phyloP scores from a whole-genome alignment of 2,113 vertebrate species.

The Orcinus orca region DNA sequence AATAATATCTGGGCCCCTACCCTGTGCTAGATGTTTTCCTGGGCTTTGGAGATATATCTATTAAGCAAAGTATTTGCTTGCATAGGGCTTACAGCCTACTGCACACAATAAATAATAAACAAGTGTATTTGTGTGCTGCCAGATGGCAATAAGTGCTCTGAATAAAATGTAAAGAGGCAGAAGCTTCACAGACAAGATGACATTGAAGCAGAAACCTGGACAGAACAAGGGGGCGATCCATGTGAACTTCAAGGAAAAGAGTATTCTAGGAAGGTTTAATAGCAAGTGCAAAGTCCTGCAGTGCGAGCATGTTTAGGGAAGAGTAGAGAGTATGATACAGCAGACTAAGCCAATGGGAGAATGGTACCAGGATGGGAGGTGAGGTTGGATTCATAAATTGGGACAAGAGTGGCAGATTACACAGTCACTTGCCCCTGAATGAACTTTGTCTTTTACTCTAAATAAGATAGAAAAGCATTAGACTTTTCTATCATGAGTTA shows the following conservation, averaged over 20 bases:
- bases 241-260: too few species aligned
- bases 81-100: not conserved
- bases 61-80: not conserved
- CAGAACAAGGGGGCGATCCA: rapidly evolving
- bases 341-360: not conserved
- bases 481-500: not conserved
- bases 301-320: not conserved
- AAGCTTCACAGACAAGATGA: not conserved
- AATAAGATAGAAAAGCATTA: not conserved
- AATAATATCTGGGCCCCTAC: not conserved
- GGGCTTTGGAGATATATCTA: not conserved
- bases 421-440: not conserved
- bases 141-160: not conserved
- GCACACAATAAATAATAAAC: not conserved
- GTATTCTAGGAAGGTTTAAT: not conserved
- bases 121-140: not conserved
- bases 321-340: too few species aligned
- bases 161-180: not conserved
- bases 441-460: not conserved
- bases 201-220: not conserved
- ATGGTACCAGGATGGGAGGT: not conserved
- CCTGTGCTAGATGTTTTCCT: not conserved
- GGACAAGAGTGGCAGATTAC: not conserved
- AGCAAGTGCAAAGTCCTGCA: not conserved
- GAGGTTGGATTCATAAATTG: not conserved